A percentile compares a stretch with the other conserved stretches of the same genome.
phyloP scores from a whole-genome alignment of 2,888 invertebrate species.

The Melieria picta region DNA sequence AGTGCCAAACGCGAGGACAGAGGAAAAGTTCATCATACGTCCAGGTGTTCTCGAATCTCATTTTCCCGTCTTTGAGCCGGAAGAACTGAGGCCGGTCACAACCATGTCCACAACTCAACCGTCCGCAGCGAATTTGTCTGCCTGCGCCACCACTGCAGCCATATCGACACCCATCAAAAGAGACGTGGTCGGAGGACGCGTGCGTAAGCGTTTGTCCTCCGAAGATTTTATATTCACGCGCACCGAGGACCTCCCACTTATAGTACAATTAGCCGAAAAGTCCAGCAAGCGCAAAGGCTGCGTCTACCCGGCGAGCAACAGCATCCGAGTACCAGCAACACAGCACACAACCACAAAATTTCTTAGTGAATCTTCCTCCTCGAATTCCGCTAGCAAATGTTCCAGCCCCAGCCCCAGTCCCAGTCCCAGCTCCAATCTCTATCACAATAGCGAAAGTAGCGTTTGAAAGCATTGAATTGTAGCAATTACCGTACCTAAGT shows the following conservation, averaged over 20 bases:
- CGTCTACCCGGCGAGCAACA: conserved; percentile 33
- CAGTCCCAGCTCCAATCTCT: neutral
- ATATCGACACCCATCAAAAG: conserved; percentile 25
- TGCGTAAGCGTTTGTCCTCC: conserved; percentile 61
- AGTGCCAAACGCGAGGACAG: conserved; percentile 21
- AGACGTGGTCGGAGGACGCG: conserved; percentile 53
- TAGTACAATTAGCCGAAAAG: conserved; percentile 62
- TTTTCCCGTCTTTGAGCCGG: conserved; percentile 58
- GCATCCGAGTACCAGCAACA: conserved; percentile 11
- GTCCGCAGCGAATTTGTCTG: neutral
- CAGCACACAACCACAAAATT: conserved; percentile 35
- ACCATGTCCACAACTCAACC: neutral
- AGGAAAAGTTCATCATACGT: conserved; percentile 44
- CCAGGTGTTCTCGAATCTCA: conserved; percentile 66
- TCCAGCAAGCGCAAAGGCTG: conserved; percentile 33
- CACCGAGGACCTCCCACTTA: conserved; percentile 70
- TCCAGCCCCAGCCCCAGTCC: conserved; percentile 18
- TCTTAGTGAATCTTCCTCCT: conserved; percentile 37
- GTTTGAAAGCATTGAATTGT: conserved; percentile 44
- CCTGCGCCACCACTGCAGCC: neutral
- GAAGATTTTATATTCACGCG: conserved; percentile 62
- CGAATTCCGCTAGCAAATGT: conserved; percentile 54
- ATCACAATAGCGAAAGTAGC: conserved; percentile 56
- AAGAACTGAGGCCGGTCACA: neutral
- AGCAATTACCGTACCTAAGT: conserved; percentile 23